These are phyloP conservation scores for Sebastes trivittatus DNA, from an alignment of 2,797 vertebrate species.

Conservation along the genomic window DNA sequence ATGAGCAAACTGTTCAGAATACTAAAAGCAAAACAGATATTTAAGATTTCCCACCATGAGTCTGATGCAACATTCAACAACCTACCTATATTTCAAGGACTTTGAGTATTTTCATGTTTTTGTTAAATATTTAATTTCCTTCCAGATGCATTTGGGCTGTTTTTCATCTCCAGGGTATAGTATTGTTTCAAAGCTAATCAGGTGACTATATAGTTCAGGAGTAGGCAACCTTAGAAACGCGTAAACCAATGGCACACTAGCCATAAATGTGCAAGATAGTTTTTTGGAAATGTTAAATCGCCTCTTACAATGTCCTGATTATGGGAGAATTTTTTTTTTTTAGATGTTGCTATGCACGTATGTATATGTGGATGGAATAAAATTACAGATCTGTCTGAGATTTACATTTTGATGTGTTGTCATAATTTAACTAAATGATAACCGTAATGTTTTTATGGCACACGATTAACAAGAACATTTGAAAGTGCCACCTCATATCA, in stretches of 20 bases:
- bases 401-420: not conserved
- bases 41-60: not conserved
- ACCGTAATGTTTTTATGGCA: not conserved
- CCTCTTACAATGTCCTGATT: not conserved
- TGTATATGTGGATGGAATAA: not conserved
- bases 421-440: not conserved
- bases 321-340: not conserved
- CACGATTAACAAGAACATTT: not conserved
- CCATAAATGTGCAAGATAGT: no score
- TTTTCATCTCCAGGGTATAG: not conserved
- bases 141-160: not conserved
- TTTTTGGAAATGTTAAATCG: no score
- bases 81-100: not conserved
- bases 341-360: not conserved
- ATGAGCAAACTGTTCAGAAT: not conserved
- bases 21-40: not conserved
- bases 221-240: fast-evolving
- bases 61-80: not conserved
- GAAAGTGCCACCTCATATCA: not conserved
- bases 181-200: not conserved
- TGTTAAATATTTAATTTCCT: not conserved
- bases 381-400: not conserved
- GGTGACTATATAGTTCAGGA: not conserved
- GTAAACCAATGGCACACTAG: no score
- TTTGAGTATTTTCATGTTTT: not conserved